Base-by-base conservation (phyloP, 2,113 vertebrate genomes). In the Scomber japonicus region DNA sequence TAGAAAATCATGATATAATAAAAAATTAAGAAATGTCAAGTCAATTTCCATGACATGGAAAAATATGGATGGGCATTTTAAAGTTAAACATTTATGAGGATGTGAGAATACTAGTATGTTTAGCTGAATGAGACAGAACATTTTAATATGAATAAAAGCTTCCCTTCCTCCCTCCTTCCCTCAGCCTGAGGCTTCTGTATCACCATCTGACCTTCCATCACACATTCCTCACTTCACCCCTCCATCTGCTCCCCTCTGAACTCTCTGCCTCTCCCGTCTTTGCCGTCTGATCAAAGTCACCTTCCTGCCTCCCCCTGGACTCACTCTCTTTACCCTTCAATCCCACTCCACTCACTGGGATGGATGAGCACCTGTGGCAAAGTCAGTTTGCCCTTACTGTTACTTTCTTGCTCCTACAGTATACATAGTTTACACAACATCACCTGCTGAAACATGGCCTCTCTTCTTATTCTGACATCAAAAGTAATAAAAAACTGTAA, bases 171-270 rank as follows among this genome's bases (percentile, higher is more conserved):
- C 46, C 31, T 73, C 40, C 48, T 27, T 67, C 70, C 50, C 35
- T 50, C 59, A 19, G 69, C 60, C 63, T 21, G 0, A 24, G 55
- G 60, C 66, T 79, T 40, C 82, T 67, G n/a, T 56, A 60, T 71
- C 63, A 49, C 61, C 15, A 21, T 74, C 61, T 87, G 82, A 86
- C 87, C 86, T 82, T 31, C 83, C 66, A 82, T 77, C 85, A 76
- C 65, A 78, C 60, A 75, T 78, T 56, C 75, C 71, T 69, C 66
- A 3, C 63, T 64, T 86, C 83, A 77, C 63, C 81, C 57, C 78
- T 83, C 86, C 91, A 89, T 93, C 89, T 92, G 91, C 60, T 88
- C 72, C 81, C 73, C 80, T 87, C 80, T 78, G 65, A 90, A 88
- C 82, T 56, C 65, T 50, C 46, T 49, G 31, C 81, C 80, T 68